Conservation (phyloP, 1,140 invertebrate genomes). For the Papilio polytes region DNA sequence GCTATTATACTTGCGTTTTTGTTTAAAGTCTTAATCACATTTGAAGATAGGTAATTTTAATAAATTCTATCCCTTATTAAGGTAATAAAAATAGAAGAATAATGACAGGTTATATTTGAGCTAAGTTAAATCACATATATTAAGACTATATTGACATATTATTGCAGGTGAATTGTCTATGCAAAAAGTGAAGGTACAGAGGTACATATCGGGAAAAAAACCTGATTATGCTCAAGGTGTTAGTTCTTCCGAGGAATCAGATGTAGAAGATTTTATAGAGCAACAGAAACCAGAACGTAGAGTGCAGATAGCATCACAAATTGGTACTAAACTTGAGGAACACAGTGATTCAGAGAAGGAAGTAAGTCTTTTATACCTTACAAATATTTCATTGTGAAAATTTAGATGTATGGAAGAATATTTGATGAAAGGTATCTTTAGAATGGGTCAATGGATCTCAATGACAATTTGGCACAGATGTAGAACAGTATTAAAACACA, state of each 20-base stretch:
- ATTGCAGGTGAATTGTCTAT: conserved; percentile 94
- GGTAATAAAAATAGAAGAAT: background rate
- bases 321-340: conserved; percentile 81
- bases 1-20: background rate
- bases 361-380: conserved; percentile 48
- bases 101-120: no score
- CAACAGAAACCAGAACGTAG: conserved; percentile 78
- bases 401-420: no score
- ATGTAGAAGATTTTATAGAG: conserved; percentile 93
- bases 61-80: no score
- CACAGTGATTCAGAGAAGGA: conserved; percentile 78
- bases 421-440: no score
- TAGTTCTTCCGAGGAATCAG: conserved; percentile 93
- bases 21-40: no score
- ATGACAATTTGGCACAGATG: no score
- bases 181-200: conserved; percentile 98
- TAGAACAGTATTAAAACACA: no score
- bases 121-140: no score
- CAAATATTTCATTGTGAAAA: no score
- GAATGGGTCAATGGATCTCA: no score
- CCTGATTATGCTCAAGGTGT: conserved; percentile 95
- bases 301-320: conserved; percentile 71
- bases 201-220: conserved; percentile 96
- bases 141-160: background rate
- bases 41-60: no score